Percentiles rank a stretch among this genome's conserved stretches.
These are phyloP conservation scores for Remorina albescens DNA, from an alignment of 2,797 vertebrate species.

Conservation along the genomic window DNA sequence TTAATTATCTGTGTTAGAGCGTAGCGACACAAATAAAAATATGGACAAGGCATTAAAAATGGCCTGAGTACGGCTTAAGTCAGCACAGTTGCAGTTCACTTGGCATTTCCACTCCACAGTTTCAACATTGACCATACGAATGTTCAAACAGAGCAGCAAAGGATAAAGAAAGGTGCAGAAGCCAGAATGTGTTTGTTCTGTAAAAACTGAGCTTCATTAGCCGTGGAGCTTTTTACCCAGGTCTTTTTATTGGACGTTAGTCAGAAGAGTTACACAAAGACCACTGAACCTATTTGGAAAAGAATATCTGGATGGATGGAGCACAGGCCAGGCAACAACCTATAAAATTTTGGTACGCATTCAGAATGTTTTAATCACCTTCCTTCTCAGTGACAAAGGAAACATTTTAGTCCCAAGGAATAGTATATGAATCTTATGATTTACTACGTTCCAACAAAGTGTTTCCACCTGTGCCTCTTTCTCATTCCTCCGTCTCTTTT, in stretches of 20 bases:
- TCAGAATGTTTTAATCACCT: neutral
- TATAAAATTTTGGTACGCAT: too few species aligned
- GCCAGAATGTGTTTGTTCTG: constrained; percentile 7
- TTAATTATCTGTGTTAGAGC: too few species aligned
- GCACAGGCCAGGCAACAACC: too few species aligned
- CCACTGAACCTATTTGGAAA: too few species aligned
- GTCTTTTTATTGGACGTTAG: too few species aligned
- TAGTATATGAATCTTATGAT: neutral
- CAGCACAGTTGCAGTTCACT: neutral
- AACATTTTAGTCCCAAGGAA: neutral
- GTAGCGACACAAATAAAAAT: neutral
- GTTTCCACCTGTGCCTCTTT: constrained; percentile 71
- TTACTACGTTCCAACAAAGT: constrained; percentile 32
- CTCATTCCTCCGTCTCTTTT: constrained; percentile 39
- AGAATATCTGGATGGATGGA: too few species aligned
- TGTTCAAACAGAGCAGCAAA: neutral
- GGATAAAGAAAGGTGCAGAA: neutral
- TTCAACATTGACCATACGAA: neutral
- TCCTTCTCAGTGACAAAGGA: too few species aligned
- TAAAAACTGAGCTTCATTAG: constrained; percentile 6
- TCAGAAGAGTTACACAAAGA: too few species aligned
- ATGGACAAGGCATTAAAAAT: neutral
- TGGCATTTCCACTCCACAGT: neutral
- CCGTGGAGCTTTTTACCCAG: too few species aligned
- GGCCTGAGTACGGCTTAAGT: neutral